A percentile compares a stretch with the other conserved stretches of the same genome.
These are phyloP conservation scores for Pilophorus perplexus DNA, from an alignment of 2,888 invertebrate species.

Conservation along the genomic window DNA sequence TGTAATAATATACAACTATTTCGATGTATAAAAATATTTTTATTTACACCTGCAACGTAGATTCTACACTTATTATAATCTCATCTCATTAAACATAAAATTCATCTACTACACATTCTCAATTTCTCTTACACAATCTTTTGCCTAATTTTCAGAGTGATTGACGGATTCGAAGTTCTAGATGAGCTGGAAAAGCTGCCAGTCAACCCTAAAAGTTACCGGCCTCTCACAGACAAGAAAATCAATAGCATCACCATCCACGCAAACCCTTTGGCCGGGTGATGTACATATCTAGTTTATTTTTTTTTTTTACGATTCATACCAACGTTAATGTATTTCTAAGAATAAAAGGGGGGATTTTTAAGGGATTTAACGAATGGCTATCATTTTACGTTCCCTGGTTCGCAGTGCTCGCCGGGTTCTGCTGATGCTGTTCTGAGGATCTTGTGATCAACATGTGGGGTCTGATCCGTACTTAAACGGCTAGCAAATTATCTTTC, in stretches of 20 bases:
- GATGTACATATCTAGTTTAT: neutral
- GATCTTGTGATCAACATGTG: too few species aligned
- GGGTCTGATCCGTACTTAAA: too few species aligned
- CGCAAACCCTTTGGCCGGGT: slow-evolving; percentile 87
- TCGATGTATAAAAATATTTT: too few species aligned
- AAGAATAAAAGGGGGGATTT: neutral
- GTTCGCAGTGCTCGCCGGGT: too few species aligned
- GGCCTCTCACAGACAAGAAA: slow-evolving; percentile 80
- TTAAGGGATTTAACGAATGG: too few species aligned
- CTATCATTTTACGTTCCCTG: too few species aligned
- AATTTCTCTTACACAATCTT: neutral
- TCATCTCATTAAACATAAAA: too few species aligned
- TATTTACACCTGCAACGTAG: too few species aligned
- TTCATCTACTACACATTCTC: neutral
- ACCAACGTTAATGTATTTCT: neutral
- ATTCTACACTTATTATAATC: too few species aligned
- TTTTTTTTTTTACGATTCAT: slow-evolving; percentile 3
- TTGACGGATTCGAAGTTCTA: slow-evolving; percentile 93
- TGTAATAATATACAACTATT: too few species aligned
- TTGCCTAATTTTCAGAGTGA: slow-evolving; percentile 75
- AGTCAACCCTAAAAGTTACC: slow-evolving; percentile 90
- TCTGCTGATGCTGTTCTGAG: too few species aligned
- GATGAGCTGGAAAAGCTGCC: slow-evolving; percentile 94
- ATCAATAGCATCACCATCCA: slow-evolving; percentile 92
- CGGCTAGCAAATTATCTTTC: too few species aligned